Base-by-base conservation (phyloP, 2,888 invertebrate species). In the Smittia aterrima region DNA sequence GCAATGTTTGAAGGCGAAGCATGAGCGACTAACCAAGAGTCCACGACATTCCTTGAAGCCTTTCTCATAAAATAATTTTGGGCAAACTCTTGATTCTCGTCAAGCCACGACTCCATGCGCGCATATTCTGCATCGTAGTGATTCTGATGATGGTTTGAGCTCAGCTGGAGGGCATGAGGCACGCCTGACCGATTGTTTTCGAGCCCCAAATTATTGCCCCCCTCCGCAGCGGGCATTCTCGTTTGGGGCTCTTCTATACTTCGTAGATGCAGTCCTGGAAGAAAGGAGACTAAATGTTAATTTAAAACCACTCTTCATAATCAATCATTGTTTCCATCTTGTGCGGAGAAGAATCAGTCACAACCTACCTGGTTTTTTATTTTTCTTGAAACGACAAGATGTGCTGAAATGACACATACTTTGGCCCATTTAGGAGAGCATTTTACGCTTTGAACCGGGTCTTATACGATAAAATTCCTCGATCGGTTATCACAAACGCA, bases 41-140 rank as follows among this genome's bases (percentile, higher is more conserved):
- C 96, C 79, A 96, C 94, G 81, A 95, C 92, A 81, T 94, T 93
- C 78, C 95, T 88, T 77, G 95, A 93, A 78, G 94, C 96, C 86
- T 96, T 96, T 84, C 96, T 93, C 84, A 77, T 83, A 82, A 96
- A 96, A 84, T 96, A 97, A 84, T 96, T 95, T 82, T 95, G 92
- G 78, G 94, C 92, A 83, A 96, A 97, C 83, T 95, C 95, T 78
- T 93, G 95, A 86, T 97, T 96, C 83, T 96, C 96, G 84, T 97
- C 96, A 78, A 97, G 89, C 96, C 96, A 97, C 79, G 94, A 90
- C 85, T 96, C 96, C 86, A 96, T 94, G 77, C 91, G 89, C 75
- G 93, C 91, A 83, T 92, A 92, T 83, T 94, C 93, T 77, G 92
- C 90, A 84, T 93, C 92, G 83, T 93, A 93, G 82, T 87, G 85